phyloP scores from a whole-genome alignment of 2,113 vertebrate genomes.

The Mesitornis unicolor region DNA sequence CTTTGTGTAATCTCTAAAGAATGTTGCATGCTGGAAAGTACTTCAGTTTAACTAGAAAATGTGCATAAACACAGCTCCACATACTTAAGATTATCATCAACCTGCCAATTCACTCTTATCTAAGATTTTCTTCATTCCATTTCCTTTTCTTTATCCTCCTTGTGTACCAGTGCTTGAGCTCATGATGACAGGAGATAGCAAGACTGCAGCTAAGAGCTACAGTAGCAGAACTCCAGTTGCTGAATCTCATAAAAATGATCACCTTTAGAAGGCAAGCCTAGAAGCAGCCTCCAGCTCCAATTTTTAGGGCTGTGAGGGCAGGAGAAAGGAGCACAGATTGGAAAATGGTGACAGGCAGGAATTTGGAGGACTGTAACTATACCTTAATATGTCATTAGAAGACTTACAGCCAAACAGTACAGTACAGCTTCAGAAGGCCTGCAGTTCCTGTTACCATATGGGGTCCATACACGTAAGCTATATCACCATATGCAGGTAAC shows the following conservation, averaged over 20 bases:
- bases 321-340: not conserved
- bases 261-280: not conserved
- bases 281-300: not conserved
- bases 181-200: not conserved
- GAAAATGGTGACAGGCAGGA: not conserved
- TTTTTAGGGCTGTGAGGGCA: not conserved
- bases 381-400: not conserved
- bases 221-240: not conserved
- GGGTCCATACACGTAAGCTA: not conserved
- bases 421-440: not conserved
- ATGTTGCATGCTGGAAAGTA: not conserved
- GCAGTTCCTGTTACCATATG: not conserved
- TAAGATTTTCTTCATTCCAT: not conserved
- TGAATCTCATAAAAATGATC: not conserved
- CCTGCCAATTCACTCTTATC: constrained; percentile 4
- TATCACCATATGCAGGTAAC: not conserved
- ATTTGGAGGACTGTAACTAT: not conserved
- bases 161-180: not conserved
- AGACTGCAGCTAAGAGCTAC: not conserved
- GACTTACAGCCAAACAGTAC: not conserved
- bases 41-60: not conserved
- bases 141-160: constrained; percentile 12
- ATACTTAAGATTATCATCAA: not conserved
- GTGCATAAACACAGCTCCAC: not conserved
- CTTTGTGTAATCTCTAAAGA: not conserved